Evolutionary conservation across 2,797 vertebrate species (phyloP).

Genomic region (Chloroceryle amazona): DNA sequence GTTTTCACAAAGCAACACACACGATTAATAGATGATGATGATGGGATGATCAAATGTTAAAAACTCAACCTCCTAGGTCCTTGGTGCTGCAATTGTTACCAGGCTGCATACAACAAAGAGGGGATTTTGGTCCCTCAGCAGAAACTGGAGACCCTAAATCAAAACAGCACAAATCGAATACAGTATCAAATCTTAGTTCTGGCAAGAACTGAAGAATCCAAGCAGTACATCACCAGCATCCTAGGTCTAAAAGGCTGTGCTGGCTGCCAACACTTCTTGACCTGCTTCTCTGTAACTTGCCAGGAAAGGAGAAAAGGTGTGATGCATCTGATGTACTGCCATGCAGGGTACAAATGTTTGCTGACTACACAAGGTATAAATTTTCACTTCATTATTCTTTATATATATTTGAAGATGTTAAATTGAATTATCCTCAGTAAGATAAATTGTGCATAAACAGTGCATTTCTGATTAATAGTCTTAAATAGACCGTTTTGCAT

Average conservation of each 20-base stretch:
- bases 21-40: background rate
- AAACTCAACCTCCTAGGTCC: background rate
- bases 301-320: conserved; percentile 5
- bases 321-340: background rate
- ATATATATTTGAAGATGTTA: background rate
- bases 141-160: background rate
- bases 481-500: background rate
- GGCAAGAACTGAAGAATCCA: conserved; percentile 16
- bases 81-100: background rate
- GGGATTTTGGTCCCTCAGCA: conserved; percentile 25
- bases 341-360: background rate
- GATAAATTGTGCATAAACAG: background rate
- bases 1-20: background rate
- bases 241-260: background rate
- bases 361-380: conserved; percentile 19
- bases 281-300: conserved; percentile 1
- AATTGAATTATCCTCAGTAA: background rate
- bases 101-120: background rate
- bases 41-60: accelerated
- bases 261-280: background rate
- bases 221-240: background rate
- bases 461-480: background rate
- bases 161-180: background rate
- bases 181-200: background rate
- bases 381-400: background rate